Evolutionary conservation across 2,888 invertebrate species (phyloP), one percentile per base, ranked within the genome.

Genomic region (Mesorhabditis spiculigera): DNA sequence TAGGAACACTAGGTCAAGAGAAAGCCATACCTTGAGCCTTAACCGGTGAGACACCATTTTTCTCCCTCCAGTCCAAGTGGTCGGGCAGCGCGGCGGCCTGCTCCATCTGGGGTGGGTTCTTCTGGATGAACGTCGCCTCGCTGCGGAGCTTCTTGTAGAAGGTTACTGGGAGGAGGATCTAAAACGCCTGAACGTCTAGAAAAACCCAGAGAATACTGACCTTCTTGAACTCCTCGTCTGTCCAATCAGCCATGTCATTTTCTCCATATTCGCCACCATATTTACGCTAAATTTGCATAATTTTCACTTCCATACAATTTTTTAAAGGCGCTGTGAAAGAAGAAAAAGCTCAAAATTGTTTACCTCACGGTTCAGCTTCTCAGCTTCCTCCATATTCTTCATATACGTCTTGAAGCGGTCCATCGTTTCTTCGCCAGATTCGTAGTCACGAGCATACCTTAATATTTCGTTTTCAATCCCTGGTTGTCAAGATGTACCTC

Each of bases 41-140:
- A 8, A 84, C 85, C 4, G 85, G 84, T 4, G 85, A 84, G 43
- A 85, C 82, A 5, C 85, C 81, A 50, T 82, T 82, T 71, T 79
- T 78, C 16, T 78, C 76, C 41, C 85, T 73, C 85, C 85, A 85
- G 69, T 85, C 85, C 72, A 83, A 85, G 68, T 77, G 79, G 44
- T 77, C 77, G 43, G 84, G 84, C 63, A 75, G 68, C 8, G 70
- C 68, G 43, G 68, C 65, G 58, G 66, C 65, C 45, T 73, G 66
- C 61, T 77, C 75, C 44, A 71, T 50, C 50, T 68, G 6, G 66
- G 68, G 74, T 61, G 78, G 78, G 43, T 76, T 69, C 4, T 72
- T 71, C 44, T 74, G 58, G 65, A 84, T 81, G 75, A 82, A 84
- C n/a, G 77, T 73, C 16, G 78, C 75, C 10, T 80, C 76, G 43